These are phyloP conservation scores for Thalassarche chlororhynchos DNA, from an alignment of 2,113 vertebrate genomes.

Conservation along the genomic window DNA sequence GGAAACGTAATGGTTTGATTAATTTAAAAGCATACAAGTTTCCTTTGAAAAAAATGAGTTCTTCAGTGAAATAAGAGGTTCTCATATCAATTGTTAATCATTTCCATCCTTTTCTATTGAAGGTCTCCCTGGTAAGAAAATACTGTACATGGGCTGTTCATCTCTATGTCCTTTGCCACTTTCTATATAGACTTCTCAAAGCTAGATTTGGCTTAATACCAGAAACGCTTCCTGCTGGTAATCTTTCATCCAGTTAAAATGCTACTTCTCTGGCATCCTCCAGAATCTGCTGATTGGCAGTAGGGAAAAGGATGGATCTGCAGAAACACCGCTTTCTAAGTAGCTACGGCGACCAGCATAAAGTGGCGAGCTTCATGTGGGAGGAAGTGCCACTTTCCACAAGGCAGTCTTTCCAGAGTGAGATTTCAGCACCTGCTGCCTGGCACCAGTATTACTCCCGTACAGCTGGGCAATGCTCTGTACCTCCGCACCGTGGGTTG, in stretches of 20 bases:
- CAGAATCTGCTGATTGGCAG: not conserved
- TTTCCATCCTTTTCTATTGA: not conserved
- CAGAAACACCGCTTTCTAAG: not conserved
- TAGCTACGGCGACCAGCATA: accelerated
- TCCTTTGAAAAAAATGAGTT: not conserved
- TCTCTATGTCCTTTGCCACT: not conserved
- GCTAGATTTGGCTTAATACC: not conserved
- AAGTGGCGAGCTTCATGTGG: not conserved
- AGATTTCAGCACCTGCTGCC: not conserved
- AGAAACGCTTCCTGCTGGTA: not conserved
- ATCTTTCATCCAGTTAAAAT: not conserved
- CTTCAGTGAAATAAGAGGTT: not conserved
- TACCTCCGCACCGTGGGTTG: not conserved
- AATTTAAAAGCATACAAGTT: not conserved
- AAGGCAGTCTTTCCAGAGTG: not conserved
- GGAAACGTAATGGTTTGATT: not conserved
- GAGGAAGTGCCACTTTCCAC: not conserved
- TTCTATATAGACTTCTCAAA: not conserved
- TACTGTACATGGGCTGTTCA: not conserved
- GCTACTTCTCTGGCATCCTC: not conserved
- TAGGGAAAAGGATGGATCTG: not conserved
- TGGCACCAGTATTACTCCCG: not conserved
- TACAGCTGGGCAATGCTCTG: not conserved
- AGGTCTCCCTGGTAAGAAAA: not conserved
- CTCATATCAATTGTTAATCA: not conserved